Evolutionary conservation across 2,797 vertebrate species (phyloP).

Genomic region (Thunnus albacares): DNA sequence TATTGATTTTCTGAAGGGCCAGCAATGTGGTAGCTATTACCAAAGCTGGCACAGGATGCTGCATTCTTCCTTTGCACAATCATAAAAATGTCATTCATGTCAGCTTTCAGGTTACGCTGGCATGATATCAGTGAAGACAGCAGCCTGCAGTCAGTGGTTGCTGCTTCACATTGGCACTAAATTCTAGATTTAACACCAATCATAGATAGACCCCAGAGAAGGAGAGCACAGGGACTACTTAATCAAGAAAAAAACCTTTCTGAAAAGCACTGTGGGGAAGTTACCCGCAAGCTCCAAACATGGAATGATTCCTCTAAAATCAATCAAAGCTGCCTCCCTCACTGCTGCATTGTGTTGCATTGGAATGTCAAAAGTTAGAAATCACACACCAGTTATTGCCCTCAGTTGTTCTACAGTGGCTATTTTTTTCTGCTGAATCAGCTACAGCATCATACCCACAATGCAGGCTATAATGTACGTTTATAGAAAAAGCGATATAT

Average conservation of each 20-base stretch:
- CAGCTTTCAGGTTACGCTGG: slow-evolving; percentile 39
- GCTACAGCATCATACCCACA: neutral
- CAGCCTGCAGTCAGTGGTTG: slow-evolving; percentile 33
- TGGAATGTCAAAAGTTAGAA: slow-evolving; percentile 26
- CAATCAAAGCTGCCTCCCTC: slow-evolving; percentile 18
- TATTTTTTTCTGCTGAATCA: slow-evolving; percentile 25
- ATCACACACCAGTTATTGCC: slow-evolving; percentile 22
- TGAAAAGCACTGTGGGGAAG: slow-evolving; percentile 24
- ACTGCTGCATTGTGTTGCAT: slow-evolving; percentile 12
- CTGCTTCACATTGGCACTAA: slow-evolving; percentile 23
- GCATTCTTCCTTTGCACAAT: slow-evolving; percentile 44
- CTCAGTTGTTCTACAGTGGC: slow-evolving; percentile 4
- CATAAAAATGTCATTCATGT: slow-evolving; percentile 49
- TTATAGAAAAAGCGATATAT: no score
- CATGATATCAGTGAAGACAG: slow-evolving; percentile 39
- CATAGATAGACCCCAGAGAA: slow-evolving; percentile 28
- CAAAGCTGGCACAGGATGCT: slow-evolving; percentile 15
- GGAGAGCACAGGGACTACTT: slow-evolving; percentile 18
- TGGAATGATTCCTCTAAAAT: slow-evolving; percentile 27
- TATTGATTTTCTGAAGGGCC: slow-evolving; percentile 57
- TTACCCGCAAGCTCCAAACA: slow-evolving; percentile 21
- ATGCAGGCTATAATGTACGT: neutral
- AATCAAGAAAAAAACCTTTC: slow-evolving; percentile 28
- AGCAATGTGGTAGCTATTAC: slow-evolving; percentile 50
- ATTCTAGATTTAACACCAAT: slow-evolving; percentile 35